Conservation (phyloP, 2,888 invertebrate genomes). For the Opisthograptis luteolata region DNA sequence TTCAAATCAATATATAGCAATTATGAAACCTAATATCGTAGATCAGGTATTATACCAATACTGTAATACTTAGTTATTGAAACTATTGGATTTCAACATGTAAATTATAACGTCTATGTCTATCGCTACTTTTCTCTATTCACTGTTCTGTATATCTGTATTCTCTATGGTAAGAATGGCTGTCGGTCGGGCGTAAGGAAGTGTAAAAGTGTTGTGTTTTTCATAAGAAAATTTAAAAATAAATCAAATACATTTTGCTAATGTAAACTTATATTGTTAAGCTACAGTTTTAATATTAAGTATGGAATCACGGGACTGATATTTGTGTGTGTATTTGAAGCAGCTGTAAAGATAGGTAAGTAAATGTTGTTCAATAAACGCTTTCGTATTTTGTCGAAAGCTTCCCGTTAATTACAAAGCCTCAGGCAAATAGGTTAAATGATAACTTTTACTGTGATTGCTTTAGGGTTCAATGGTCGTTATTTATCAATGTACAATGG, state of each 20-base stretch:
- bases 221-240: conserved; percentile 58
- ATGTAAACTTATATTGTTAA: conserved; percentile 52
- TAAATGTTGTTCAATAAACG: conserved; percentile 50
- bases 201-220: conserved; percentile 56
- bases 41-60: no score
- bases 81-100: no score
- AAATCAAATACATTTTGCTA: conserved; percentile 55
- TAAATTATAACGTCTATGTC: no score
- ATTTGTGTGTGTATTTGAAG: conserved; percentile 52
- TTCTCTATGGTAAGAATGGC: conserved; percentile 66
- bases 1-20: no score
- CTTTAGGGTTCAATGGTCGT: conserved; percentile 18
- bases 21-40: no score
- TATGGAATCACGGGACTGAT: conserved; percentile 71
- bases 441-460: background rate
- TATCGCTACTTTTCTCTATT: no score
- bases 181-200: conserved; percentile 68
- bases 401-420: conserved; percentile 39
- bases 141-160: no score
- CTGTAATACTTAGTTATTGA: no score
- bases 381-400: conserved; percentile 50
- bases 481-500: conserved; percentile 44
- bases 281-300: conserved; percentile 45
- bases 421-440: conserved; percentile 6
- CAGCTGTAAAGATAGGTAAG: conserved; percentile 62